Base-by-base conservation (phyloP, 2,888 invertebrate genomes). In the Lysandra bellargus region DNA sequence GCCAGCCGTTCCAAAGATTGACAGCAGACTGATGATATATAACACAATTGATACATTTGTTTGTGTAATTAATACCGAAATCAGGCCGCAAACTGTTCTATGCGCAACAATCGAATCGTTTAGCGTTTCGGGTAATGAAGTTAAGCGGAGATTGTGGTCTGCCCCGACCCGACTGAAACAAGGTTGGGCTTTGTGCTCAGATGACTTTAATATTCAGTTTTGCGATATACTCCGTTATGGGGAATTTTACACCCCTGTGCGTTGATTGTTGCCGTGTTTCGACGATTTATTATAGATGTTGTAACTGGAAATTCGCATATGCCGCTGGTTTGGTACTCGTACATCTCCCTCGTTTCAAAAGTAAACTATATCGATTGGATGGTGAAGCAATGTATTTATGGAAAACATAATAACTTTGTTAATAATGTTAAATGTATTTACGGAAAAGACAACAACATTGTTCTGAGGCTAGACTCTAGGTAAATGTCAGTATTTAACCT, bases 121-220 rank as follows among this genome's bases (percentile, higher is more conserved):
- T 91, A 92, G 92, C 92, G 89, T 92, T 92, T 92, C 91, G 87
- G 88, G 87, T 93, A 94, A 94, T 91, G 91, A 92, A 93, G 93
- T 93, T 94, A 92, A 91, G 87, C 89, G 86, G 89, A 90, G 92
- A 92, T 93, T 94, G 91, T 88, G 88, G 88, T 84, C 83, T 82
- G 85, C 84, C 82, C 83, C 82, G 84, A 85, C 86, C 89, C 87
- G 87, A 86, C 84, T 84, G 83, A 86, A 86, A 85, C 87, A 84
- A 83, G 84, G 84, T 84, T 84, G 84, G 82, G 81, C 84, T 86
- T 83, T 86, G 85, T 84, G 85, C 81, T 75, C 79, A 80, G 82
- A 82, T 79, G 80, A 83, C 81, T 82, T 80, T 82, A 78, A 81
- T 82, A 80, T 80, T 80, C 80, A 60, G 78, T 79, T 78, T 80